Base-by-base conservation (phyloP, 2,888 invertebrate species). In the Drosophila emarginata region DNA sequence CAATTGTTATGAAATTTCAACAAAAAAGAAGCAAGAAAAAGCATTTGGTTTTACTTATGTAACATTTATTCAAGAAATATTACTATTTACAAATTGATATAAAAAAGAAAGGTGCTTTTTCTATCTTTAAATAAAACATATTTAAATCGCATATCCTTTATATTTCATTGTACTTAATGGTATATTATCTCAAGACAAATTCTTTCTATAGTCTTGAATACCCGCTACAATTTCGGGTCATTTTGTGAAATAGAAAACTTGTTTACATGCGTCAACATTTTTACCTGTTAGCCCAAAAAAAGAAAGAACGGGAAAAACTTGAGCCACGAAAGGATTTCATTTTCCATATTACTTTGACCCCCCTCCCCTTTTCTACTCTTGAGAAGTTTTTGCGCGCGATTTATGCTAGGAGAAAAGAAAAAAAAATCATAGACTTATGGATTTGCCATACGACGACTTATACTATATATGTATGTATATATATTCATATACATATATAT, bases 351-450 rank as follows among this genome's bases (percentile, higher is more conserved):
- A 45, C 45, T 12, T 45, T 45, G 11, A 12, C 21, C 21, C 4
- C 11, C 12, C 4, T 4, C 4, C 18, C 4, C 18, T 18, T 7
- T 45, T 4, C 1, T 21, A 7, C 4, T 18, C 45, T 45, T 12
- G 21, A 45, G 21, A 45, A 82, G 73, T 79, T 82, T 53, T 40
- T 45, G 45, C 21, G 72, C 63, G 79, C 86, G 82, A 82, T 82
- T 82, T 82, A 82, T 82, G 87, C 72, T 64, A 68, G 73, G 78
- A 37, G 14, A 14, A 1, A 9, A n/a, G 7, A 2, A 40, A 59
- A 58, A 80, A 80, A 76, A 81, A 79, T 87, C 88, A 81, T 81
- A 87, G 87, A 81, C 81, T 81, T 81, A 81, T 87, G 85, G 86
- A 83, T 87, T 87, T 77, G 75, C 72, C 18, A 45, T 45, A 45